phyloP scores from a whole-genome alignment of 1,140 invertebrate species.

The Laodelphax striatellus region DNA sequence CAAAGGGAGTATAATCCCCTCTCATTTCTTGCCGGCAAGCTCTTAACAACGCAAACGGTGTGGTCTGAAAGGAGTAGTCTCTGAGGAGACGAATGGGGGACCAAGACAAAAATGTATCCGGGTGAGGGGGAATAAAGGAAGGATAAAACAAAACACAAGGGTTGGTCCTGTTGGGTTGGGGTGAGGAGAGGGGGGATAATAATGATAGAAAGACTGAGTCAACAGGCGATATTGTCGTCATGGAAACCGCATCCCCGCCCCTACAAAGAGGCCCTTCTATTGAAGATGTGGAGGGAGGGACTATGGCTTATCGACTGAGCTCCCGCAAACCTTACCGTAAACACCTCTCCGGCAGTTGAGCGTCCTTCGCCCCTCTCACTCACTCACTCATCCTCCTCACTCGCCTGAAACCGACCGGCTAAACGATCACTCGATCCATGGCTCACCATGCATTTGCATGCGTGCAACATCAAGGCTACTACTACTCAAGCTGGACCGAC shows the following conservation, averaged over 20 bases:
- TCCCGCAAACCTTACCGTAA: conserved; percentile 1
- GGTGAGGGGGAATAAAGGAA: not conserved
- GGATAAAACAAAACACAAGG: not conserved
- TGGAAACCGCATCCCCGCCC: conserved; percentile 13
- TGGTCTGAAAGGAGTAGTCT: too few relatives aligned
- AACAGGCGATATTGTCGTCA: conserved; percentile 22
- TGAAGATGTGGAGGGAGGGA: not conserved
- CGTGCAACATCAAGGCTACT: too few relatives aligned
- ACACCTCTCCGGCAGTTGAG: not conserved
- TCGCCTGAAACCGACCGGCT: too few relatives aligned
- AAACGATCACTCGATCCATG: too few relatives aligned
- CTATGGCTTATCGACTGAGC: not conserved
- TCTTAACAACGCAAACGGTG: too few relatives aligned
- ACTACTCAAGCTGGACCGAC: too few relatives aligned
- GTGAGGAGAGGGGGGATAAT: conserved; percentile 6
- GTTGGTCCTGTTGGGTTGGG: not conserved
- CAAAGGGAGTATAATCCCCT: too few relatives aligned
- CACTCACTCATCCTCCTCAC: not conserved
- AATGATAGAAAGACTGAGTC: conserved; percentile 18
- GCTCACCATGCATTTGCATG: too few relatives aligned
- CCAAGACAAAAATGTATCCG: conserved; percentile 1
- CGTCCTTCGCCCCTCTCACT: too few relatives aligned
- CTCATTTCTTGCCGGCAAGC: too few relatives aligned
- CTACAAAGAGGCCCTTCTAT: not conserved
- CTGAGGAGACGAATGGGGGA: not conserved